Conservation (phyloP, 92 coral and sea anemone species). For the Bergia puertoricense region DNA sequence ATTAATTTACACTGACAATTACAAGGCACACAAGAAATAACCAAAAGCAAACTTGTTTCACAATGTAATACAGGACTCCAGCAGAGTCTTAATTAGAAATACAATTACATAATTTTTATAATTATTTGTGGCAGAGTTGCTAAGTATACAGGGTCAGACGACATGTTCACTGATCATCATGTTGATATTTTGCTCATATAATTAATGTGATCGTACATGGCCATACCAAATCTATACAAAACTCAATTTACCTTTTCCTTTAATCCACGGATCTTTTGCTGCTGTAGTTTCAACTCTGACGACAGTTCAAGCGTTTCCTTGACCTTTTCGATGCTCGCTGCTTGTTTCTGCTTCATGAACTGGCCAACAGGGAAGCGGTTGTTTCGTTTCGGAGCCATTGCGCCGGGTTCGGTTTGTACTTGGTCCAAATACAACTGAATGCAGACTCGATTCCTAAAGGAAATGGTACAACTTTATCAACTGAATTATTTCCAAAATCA, state of each 20-base stretch:
- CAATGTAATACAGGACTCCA: no score
- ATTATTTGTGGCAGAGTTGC: no score
- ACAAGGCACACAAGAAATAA: no score
- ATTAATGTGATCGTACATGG: no score
- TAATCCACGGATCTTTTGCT: conserved; percentile 50
- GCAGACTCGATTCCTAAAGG: no score
- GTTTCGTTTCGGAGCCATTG: conserved; percentile 3
- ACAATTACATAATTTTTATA: no score
- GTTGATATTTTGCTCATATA: no score
- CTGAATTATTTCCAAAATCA: not conserved
- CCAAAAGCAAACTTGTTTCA: no score
- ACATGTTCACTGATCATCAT: conserved; percentile 38
- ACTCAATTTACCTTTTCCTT: conserved; percentile 42
- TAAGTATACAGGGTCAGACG: no score
- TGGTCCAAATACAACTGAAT: no score
- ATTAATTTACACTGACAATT: no score
- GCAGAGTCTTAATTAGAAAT: no score
- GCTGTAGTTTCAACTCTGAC: conserved; percentile 41
- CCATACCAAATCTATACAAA: not conserved
- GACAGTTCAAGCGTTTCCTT: conserved; percentile 38
- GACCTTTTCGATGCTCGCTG: conserved; percentile 14
- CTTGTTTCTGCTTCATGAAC: conserved; percentile 45
- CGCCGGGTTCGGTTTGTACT: not conserved
- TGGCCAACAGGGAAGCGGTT: conserved; percentile 54
- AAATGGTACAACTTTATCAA: not conserved